Percentiles rank a stretch among this genome's conserved stretches.
These are phyloP conservation scores for Bradypodion ventrale DNA, from an alignment of 2,797 vertebrate genomes.

Conservation along the genomic window DNA sequence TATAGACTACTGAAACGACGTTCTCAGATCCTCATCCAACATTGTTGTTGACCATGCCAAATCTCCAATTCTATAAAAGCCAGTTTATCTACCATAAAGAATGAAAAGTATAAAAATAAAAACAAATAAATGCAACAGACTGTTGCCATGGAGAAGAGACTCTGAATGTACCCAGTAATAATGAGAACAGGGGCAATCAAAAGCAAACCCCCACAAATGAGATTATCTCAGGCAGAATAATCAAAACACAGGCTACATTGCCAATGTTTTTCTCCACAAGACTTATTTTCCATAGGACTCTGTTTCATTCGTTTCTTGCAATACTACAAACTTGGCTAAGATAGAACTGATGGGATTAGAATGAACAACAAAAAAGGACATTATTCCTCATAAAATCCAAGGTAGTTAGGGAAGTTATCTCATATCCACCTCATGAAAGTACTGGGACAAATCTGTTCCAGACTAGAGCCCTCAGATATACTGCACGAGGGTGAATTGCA, in stretches of 20 bases:
- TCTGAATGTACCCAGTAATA: constrained; percentile 6
- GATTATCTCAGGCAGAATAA: constrained; percentile 31
- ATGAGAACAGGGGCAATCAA: neutral
- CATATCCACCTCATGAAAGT: too few species aligned
- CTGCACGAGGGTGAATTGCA: neutral
- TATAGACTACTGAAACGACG: neutral
- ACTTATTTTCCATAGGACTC: constrained; percentile 10
- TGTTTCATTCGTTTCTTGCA: neutral
- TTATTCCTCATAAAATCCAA: neutral
- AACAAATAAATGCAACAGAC: neutral
- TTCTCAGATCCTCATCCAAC: constrained; percentile 10
- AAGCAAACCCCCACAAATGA: neutral
- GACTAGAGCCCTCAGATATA: too few species aligned
- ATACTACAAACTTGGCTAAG: neutral
- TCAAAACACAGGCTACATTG: neutral
- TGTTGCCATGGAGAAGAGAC: neutral
- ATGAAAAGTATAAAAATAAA: constrained; percentile 5
- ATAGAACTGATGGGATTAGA: neutral
- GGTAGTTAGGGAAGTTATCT: too few species aligned
- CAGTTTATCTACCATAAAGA: neutral
- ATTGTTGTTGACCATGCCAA: neutral
- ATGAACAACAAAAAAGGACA: neutral
- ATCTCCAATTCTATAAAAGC: neutral
- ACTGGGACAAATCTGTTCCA: too few species aligned
- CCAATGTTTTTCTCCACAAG: neutral